These are phyloP conservation scores for Drosophila kikkawai DNA, from an alignment of 1,140 invertebrate genomes.

Conservation along the genomic window DNA sequence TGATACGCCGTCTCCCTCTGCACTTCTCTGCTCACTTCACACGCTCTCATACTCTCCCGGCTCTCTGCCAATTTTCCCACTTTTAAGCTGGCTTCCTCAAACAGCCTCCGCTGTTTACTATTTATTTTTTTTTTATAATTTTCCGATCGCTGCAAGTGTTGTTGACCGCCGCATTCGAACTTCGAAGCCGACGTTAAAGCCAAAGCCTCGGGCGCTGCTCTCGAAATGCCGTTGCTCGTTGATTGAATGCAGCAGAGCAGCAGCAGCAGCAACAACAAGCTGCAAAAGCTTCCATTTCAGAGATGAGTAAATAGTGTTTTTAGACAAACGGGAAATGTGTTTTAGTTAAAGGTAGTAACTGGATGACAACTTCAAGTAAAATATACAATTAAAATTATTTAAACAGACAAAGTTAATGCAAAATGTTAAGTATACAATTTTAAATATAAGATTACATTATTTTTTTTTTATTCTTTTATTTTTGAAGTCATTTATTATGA, in stretches of 20 bases:
- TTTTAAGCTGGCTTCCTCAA: conserved; percentile 57
- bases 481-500: no score
- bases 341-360: background rate
- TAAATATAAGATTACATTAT: no score
- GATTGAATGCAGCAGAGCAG: conserved; percentile 67
- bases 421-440: background rate
- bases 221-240: conserved; percentile 75
- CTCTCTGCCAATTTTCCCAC: conserved; percentile 43
- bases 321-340: conserved; percentile 30
- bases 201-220: conserved; percentile 38
- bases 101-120: conserved; percentile 31
- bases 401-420: background rate
- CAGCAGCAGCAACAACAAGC: conserved; percentile 17
- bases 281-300: conserved; percentile 28
- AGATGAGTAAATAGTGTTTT: conserved; percentile 37
- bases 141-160: conserved; percentile 66
- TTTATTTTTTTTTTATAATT: conserved; percentile 13
- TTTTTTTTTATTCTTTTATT: no score
- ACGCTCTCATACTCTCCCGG: conserved; percentile 26
- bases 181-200: conserved; percentile 36
- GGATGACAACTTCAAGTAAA: background rate
- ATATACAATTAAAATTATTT: background rate
- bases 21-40: background rate
- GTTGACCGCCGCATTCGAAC: conserved; percentile 67
- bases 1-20: conserved; percentile 14